phyloP scores from a whole-genome alignment of 92 coral and sea anemone species.

The Phenganax subtilis region DNA sequence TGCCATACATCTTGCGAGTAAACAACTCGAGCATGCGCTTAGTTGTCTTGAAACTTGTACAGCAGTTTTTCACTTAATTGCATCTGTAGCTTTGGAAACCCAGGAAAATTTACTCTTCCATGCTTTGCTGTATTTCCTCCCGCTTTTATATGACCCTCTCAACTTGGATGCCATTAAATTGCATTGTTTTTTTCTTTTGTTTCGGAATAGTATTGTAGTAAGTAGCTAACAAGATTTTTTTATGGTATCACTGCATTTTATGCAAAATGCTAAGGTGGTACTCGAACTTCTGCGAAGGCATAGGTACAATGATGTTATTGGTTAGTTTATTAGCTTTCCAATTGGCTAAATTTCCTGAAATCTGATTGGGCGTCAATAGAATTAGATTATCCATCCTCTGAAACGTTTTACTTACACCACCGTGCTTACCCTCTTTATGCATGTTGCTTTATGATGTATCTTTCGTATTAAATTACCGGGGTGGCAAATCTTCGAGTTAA shows the following conservation, averaged over 20 bases:
- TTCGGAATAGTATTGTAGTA: not conserved
- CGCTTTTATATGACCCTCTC: too few relatives aligned
- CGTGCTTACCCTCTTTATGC: too few relatives aligned
- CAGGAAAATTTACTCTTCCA: slow-evolving; percentile 43
- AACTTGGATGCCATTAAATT: not conserved
- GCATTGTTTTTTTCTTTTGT: not conserved
- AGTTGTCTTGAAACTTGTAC: not conserved
- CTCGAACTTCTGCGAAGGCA: slow-evolving; percentile 8
- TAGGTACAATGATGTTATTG: slow-evolving; percentile 7
- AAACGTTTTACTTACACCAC: too few relatives aligned
- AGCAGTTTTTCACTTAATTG: not conserved
- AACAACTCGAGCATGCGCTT: slow-evolving; percentile 10
- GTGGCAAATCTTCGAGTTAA: too few relatives aligned
- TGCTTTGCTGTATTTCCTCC: too few relatives aligned
- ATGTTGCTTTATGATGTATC: too few relatives aligned
- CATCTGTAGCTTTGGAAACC: slow-evolving; percentile 39
- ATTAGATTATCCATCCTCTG: not conserved
- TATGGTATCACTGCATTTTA: not conserved
- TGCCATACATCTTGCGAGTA: not conserved
- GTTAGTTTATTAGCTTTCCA: slow-evolving; percentile 7
- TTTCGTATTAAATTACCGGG: too few relatives aligned
- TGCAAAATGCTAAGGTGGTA: not conserved
- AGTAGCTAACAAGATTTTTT: too few relatives aligned
- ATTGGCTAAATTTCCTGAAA: not conserved
- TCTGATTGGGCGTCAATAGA: not conserved